Base-by-base conservation (phyloP, 2,888 invertebrate genomes). In the Dinocampus coccinellae region DNA sequence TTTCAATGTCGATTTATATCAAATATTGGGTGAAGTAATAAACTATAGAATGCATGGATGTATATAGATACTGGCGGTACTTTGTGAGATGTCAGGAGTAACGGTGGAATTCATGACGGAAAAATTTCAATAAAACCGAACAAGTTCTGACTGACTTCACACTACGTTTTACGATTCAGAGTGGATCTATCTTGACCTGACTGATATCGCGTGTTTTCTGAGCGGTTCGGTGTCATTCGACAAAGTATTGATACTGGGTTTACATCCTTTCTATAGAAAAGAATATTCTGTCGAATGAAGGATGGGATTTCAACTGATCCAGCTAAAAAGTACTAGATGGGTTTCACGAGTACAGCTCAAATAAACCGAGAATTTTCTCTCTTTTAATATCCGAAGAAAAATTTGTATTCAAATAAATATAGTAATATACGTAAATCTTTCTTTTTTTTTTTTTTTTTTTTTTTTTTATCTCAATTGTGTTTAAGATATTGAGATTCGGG, bases 81-180 rank as follows among this genome's bases (percentile, higher is more conserved):
- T 52, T 47, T 42, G 29, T 29, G 29, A 47, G 52, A 57, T 29
- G 2, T 13, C 11, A 52, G 36, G n/a, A 63, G 16, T 16, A 52
- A 11, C 16, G 52, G 20, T 63, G 36, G 62, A 69, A 69, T 61
- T 69, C 47, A 69, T 61, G 53, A 33, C 22, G 26, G 61, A 53
- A 62, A 52, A 34, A 61, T 69, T 69, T 69, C 34, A 69, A 69
- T 69, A 61, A 52, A 69, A 42, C 58, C 52, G 67, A 68, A 60
- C 58, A 68, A 68, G 67, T 29, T 60, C 47, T 29, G 7, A 7
- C 47, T 16, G 6, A 47, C 67, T 68, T 47, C 52, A 29, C 16
- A 29, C 47, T 6, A 16, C 53, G 34, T 69, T 69, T 69, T 62
- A 69, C 26, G 69, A 69, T 34, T 47, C 36, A 36, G 33, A 33